Percentiles rank a stretch among this genome's conserved stretches.
phyloP scores from a whole-genome alignment of 23 tunicate species.

The Trididemnum clinides region DNA sequence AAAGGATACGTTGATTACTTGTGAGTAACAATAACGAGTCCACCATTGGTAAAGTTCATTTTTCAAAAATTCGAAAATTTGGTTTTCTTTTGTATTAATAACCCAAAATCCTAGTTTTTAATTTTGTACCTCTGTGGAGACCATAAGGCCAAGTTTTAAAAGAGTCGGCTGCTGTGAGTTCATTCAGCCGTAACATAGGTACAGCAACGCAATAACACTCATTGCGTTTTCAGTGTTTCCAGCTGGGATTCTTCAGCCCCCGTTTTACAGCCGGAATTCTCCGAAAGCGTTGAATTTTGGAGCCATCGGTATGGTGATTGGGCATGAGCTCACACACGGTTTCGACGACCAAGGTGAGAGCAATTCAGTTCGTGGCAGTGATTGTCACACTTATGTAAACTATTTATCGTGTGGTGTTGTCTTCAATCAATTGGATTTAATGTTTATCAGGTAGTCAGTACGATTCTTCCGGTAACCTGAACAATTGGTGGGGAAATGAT shows the following conservation, averaged over 20 bases:
- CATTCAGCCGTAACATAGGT: too few relatives aligned
- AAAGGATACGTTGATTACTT: too few relatives aligned
- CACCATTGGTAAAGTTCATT: too few relatives aligned
- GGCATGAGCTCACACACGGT: slow-evolving; percentile 88
- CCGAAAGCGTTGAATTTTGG: slow-evolving; percentile 84
- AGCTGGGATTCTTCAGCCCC: slow-evolving; percentile 89
- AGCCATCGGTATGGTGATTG: slow-evolving; percentile 81
- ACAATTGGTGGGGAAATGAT: slow-evolving; percentile 70
- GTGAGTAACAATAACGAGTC: too few relatives aligned
- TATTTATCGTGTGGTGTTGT: background rate
- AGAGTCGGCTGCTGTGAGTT: too few relatives aligned
- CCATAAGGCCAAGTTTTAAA: too few relatives aligned
- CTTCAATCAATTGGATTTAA: background rate
- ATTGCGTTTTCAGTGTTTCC: slow-evolving; percentile 84
- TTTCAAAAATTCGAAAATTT: too few relatives aligned
- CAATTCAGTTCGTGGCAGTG: background rate
- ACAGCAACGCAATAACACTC: too few relatives aligned
- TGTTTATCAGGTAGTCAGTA: slow-evolving; percentile 55
- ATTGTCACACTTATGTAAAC: background rate
- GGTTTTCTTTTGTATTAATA: too few relatives aligned
- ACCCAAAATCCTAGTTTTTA: too few relatives aligned
- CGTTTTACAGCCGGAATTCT: slow-evolving; percentile 56
- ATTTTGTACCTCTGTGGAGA: too few relatives aligned
- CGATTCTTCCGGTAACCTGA: slow-evolving; percentile 59
- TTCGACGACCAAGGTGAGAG: slow-evolving; percentile 82